Percentiles rank a stretch among this genome's conserved stretches.
Conservation (phyloP, 2,888 invertebrate genomes). For the Pheosia gnoma region DNA sequence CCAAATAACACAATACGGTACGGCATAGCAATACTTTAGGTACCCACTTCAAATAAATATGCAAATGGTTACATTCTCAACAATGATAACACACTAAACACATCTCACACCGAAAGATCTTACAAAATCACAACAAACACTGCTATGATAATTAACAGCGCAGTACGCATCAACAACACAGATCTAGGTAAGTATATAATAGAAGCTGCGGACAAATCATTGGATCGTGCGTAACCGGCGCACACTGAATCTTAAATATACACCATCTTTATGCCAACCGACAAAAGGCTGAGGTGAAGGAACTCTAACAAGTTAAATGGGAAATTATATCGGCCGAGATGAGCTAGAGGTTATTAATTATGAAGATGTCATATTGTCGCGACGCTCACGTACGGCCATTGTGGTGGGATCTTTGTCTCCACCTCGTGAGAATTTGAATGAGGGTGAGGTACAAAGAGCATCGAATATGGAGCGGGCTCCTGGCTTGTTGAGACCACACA, state of each 20-base stretch:
- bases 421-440: conserved; percentile 76
- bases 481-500: conserved; percentile 74
- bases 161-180: conserved; percentile 38
- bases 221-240: conserved; percentile 78
- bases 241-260: conserved; percentile 76
- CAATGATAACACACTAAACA: conserved; percentile 9
- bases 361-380: conserved; percentile 80
- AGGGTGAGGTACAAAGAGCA: conserved; percentile 60
- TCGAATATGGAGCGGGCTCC: conserved; percentile 68
- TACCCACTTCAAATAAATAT: neutral
- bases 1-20: too few species aligned
- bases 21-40: too few species aligned
- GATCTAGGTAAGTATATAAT: conserved; percentile 27
- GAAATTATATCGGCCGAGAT: conserved; percentile 81
- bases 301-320: conserved; percentile 78
- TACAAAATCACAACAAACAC: conserved; percentile 33
- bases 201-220: conserved; percentile 59
- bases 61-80: neutral
- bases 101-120: conserved; percentile 15
- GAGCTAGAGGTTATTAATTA: conserved; percentile 82
- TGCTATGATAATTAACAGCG: conserved; percentile 36
- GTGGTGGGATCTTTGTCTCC: conserved; percentile 71
- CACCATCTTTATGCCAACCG: conserved; percentile 71
- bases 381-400: conserved; percentile 73
- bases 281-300: conserved; percentile 79